A percentile compares a stretch with the other conserved stretches of the same genome.
Conservation (phyloP, 2,888 invertebrate species). For the Eupithecia centaureata region DNA sequence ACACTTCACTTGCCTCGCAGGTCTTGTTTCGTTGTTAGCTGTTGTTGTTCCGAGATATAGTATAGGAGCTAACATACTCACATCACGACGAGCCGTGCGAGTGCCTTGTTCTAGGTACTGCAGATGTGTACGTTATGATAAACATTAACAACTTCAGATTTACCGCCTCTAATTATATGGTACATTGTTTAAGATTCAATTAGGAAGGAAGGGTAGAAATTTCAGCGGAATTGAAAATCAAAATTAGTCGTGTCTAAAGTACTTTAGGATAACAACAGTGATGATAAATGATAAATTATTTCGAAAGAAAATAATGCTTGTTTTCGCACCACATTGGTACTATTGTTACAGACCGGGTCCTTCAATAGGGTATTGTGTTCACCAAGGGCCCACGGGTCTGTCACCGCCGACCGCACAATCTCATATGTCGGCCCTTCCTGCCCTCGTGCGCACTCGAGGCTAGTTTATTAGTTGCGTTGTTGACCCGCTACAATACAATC, state of each 20-base stretch:
- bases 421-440: not conserved
- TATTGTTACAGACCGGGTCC: not conserved
- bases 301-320: not conserved
- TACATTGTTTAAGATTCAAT: not conserved
- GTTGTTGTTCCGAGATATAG: too few relatives aligned
- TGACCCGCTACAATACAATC: not conserved
- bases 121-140: not conserved
- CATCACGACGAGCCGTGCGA: not conserved
- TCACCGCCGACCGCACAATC: not conserved
- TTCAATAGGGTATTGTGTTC: not conserved
- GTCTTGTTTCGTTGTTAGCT: not conserved
- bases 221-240: not conserved
- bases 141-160: not conserved
- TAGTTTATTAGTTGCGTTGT: not conserved
- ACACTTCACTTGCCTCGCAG: not conserved
- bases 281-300: not conserved
- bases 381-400: not conserved
- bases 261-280: not conserved
- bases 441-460: not conserved
- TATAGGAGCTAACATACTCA: not conserved
- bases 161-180: not conserved
- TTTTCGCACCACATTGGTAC: not conserved
- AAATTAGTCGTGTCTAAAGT: not conserved
- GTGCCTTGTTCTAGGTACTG: not conserved
- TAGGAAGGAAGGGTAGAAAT: too few relatives aligned